A percentile compares a stretch with the other conserved stretches of the same genome.
Conservation (phyloP, 2,797 vertebrate genomes). For the Aselliscus stoliczkanus region DNA sequence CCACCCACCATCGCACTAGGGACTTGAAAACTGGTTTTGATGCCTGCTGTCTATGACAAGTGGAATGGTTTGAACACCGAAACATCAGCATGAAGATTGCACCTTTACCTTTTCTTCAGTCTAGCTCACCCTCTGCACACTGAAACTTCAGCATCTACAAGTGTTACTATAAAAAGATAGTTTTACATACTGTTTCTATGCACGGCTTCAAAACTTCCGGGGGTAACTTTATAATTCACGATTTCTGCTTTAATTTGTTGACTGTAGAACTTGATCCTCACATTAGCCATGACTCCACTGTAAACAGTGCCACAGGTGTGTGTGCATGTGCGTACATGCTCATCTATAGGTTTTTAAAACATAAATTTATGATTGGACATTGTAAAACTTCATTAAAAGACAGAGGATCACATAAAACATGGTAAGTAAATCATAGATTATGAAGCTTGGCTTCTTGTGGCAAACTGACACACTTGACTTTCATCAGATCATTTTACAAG, state of each 20-base stretch:
- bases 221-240: background rate
- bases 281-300: background rate
- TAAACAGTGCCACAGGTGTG: background rate
- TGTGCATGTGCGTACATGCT: background rate
- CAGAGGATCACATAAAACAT: background rate
- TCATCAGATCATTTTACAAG: background rate
- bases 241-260: constrained; percentile 1
- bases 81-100: background rate
- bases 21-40: background rate
- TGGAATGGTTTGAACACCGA: background rate
- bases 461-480: background rate
- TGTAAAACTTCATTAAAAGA: background rate
- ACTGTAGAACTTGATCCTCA: constrained; percentile 15
- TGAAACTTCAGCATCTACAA: background rate
- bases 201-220: background rate
- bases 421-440: background rate
- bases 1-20: background rate
- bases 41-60: background rate
- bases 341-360: background rate
- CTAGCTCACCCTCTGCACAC: background rate
- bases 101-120: background rate
- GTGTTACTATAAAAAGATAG: background rate
- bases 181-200: background rate
- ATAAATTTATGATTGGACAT: background rate
- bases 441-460: background rate